Base-by-base conservation (phyloP, 2,797 vertebrate species). In the Geranospiza caerulescens region DNA sequence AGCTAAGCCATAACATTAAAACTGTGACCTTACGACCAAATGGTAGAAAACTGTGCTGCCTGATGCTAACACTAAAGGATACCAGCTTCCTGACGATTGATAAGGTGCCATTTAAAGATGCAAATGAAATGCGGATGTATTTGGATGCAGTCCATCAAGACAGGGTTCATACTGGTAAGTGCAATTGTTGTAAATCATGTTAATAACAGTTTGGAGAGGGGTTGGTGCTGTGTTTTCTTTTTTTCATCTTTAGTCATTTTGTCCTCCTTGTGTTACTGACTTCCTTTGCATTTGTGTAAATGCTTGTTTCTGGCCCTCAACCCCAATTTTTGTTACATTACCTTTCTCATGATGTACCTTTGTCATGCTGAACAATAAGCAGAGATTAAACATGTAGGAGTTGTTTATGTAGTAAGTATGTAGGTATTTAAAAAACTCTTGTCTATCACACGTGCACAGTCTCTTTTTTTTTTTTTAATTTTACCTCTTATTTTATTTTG, bases 1-100 rank as follows among this genome's bases (percentile, higher is more conserved):
- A 99, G 99, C 98, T 99, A 95, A 99, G 98, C 98, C 99, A 99
- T 97, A 99, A 99, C 68, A 99, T 99, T 97, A 99, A 99, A 98
- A 98, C 94, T 73, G 97, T 99, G 78, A 97, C 91, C 52, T 97
- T 99, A 96, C 93, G 98, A 91, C 98, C 98, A 36, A 98, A 96
- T 78, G 98, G 98, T 93, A 92, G 95, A 80, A 99, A 98, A 71
- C 98, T 97, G 53, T 98, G 96, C 93, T 98, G 99, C n/a, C 96
- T 99, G 84, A 98, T 98, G 92, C 95, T 99, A 53, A 99, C 98
- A 7, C 95, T 99, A 76, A 99, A 99, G 96, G 99, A 99, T 97
- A 98, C 96, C 56, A 98, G 98, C 91, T 98, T 98, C 67, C 98
- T 99, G 91, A 98, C 97, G 15, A 98, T 99, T 94, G 99, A 99